Evolutionary conservation across 2,113 vertebrate species (phyloP).

Genomic region (Paedocypris sp.): DNA sequence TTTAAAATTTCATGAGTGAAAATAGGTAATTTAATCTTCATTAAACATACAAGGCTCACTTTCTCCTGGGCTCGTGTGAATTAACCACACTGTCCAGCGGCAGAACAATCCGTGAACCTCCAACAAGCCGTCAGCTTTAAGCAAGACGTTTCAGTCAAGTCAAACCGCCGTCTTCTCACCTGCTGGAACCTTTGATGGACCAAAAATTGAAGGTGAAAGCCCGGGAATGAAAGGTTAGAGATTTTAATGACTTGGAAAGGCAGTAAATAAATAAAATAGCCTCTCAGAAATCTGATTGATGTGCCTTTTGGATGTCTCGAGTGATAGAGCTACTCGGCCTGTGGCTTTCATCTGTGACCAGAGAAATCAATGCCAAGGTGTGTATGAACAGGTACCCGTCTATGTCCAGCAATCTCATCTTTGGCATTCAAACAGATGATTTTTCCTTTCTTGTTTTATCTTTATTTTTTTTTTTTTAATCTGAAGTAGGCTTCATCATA

Average conservation of each 20-base stretch:
- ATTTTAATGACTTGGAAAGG: slow-evolving; percentile 52
- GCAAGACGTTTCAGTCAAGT: slow-evolving; percentile 46
- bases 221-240: slow-evolving; percentile 40
- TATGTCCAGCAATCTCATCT: slow-evolving; percentile 46
- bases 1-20: slow-evolving; percentile 58
- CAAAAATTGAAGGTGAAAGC: slow-evolving; percentile 48
- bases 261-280: slow-evolving; percentile 59
- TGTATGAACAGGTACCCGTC: slow-evolving; percentile 45
- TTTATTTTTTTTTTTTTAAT: too few relatives aligned
- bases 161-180: slow-evolving; percentile 38
- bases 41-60: slow-evolving; percentile 55
- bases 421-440: slow-evolving; percentile 12
- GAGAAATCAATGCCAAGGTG: slow-evolving; percentile 56
- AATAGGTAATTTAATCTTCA: slow-evolving; percentile 64
- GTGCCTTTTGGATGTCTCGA: slow-evolving; percentile 55
- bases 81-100: slow-evolving; percentile 44
- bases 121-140: slow-evolving; percentile 43
- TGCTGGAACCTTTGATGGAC: slow-evolving; percentile 48
- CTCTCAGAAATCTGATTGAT: slow-evolving; percentile 61
- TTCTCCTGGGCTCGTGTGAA: slow-evolving; percentile 45
- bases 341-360: slow-evolving; percentile 55
- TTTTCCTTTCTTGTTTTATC: too few relatives aligned
- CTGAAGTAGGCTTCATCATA: neutral
- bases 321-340: slow-evolving; percentile 55
- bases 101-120: slow-evolving; percentile 42